Conservation (phyloP, 2,797 vertebrate species). For the Muscicapa striata region DNA sequence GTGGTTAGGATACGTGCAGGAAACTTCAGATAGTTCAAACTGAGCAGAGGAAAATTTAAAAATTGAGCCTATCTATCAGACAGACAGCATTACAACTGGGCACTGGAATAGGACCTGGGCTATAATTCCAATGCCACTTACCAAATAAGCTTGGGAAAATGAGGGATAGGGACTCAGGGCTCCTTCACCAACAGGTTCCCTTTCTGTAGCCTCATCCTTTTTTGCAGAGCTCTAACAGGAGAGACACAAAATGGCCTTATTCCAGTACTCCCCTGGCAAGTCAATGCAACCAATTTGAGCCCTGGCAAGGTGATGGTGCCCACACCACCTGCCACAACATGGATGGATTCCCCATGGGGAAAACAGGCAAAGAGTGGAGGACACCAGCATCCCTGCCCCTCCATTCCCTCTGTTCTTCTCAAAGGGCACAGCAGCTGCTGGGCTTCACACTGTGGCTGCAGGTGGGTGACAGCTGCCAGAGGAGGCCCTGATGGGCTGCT, state of each 20-base stretch:
- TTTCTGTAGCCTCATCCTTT: neutral
- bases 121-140: neutral
- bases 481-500: neutral
- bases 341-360: neutral
- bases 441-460: neutral
- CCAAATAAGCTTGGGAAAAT: neutral
- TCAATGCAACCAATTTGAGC: neutral
- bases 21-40: neutral
- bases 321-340: neutral
- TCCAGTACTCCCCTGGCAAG: neutral
- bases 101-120: neutral
- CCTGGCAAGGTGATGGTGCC: neutral
- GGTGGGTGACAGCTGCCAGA: neutral
- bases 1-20: neutral
- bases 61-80: neutral
- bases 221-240: neutral
- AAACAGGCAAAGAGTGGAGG: neutral
- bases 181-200: neutral
- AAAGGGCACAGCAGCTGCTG: neutral
- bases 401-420: neutral
- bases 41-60: neutral
- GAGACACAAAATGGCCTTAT: neutral
- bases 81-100: neutral
- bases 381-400: neutral
- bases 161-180: neutral